A percentile compares a stretch with the other conserved stretches of the same genome.
Conservation (phyloP, 53 echinoderm and acorn worm species). For the Zoroaster sp. region DNA sequence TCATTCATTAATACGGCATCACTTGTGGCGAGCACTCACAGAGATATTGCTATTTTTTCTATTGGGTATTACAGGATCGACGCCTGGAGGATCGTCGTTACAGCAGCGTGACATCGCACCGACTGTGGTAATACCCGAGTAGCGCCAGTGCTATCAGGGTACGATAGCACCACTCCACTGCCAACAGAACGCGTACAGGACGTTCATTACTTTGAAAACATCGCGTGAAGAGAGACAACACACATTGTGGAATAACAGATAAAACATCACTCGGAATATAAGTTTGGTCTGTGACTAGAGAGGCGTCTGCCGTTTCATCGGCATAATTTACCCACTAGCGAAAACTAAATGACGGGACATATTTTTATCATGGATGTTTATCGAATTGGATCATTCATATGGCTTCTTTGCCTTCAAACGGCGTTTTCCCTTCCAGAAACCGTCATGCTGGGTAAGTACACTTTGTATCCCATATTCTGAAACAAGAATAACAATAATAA, state of each 20-base stretch:
- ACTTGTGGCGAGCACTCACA: constrained; percentile 4
- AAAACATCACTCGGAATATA: constrained; percentile 2
- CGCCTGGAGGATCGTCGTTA: background rate
- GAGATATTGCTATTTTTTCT: constrained; percentile 3
- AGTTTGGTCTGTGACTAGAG: background rate
- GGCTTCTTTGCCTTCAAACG: background rate
- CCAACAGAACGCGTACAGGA: background rate
- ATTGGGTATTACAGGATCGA: background rate
- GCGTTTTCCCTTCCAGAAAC: background rate
- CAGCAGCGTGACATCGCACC: background rate
- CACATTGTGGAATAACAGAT: too few species aligned
- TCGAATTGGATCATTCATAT: background rate
- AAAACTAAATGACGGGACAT: too few species aligned
- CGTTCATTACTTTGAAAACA: too few species aligned
- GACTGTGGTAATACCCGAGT: background rate
- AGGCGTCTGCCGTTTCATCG: background rate
- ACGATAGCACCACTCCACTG: constrained; percentile 6
- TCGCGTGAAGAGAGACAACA: too few species aligned
- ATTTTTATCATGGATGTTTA: background rate
- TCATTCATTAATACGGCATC: background rate
- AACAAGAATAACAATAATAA: too few species aligned
- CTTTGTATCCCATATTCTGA: background rate
- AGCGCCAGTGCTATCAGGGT: constrained; percentile 10
- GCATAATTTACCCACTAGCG: too few species aligned
- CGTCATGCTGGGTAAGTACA: constrained; percentile 4